Conservation (phyloP, 2,797 vertebrate species). For the Notolabrus celidotus region DNA sequence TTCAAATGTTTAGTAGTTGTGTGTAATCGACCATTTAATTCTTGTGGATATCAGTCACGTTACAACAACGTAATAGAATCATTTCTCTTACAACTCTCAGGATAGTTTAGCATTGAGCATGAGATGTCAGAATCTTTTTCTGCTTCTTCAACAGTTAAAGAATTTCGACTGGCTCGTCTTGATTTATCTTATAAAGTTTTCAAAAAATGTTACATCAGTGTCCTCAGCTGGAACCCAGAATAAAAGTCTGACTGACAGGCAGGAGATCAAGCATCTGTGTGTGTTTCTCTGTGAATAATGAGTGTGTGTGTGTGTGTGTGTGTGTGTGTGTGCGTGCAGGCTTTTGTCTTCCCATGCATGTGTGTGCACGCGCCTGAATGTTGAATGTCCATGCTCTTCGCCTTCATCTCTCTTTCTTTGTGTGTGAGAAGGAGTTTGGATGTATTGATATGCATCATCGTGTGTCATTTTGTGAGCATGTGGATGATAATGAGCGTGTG, state of each 20-base stretch:
- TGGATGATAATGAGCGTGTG: slow-evolving; percentile 17
- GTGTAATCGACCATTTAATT: neutral
- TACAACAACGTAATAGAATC: neutral
- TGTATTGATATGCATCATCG: slow-evolving; percentile 6
- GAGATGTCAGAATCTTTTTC: slow-evolving; percentile 12
- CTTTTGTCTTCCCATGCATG: neutral
- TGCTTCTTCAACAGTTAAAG: slow-evolving; percentile 18
- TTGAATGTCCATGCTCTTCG: no score
- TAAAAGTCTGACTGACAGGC: slow-evolving; percentile 66
- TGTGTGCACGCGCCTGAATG: no score
- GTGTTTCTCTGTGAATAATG: slow-evolving; percentile 58
- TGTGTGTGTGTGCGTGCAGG: slow-evolving; percentile 11
- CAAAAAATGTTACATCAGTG: slow-evolving; percentile 48
- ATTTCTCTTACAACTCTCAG: neutral
- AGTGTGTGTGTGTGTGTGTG: slow-evolving; percentile 11
- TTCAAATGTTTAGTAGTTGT: neutral
- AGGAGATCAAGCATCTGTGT: slow-evolving; percentile 64
- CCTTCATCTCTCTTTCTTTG: neutral
- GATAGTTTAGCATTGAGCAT: slow-evolving; percentile 8
- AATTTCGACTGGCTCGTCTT: slow-evolving; percentile 26
- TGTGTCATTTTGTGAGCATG: slow-evolving; percentile 3
- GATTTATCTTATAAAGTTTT: slow-evolving; percentile 39
- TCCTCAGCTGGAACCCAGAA: slow-evolving; percentile 61
- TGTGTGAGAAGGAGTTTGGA: slow-evolving; percentile 4
- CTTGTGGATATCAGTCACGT: neutral